Base-by-base conservation (phyloP, 2,797 vertebrate genomes). In the Helarctos malayanus region DNA sequence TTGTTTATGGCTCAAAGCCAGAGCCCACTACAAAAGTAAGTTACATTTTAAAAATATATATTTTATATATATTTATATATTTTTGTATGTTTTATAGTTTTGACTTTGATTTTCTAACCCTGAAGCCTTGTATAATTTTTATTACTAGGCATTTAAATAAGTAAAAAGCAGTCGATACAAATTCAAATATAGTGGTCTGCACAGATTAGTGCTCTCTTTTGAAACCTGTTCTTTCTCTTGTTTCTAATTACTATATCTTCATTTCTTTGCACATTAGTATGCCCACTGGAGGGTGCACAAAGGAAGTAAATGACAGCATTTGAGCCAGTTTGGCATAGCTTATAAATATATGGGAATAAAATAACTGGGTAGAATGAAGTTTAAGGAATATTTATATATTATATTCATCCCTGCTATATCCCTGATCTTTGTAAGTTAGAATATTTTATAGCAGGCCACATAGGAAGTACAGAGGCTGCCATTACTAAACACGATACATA, bases 21-120 rank as follows among this genome's bases (percentile, higher is more conserved):
- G 99, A 95, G 97, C 98, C 32, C 98, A 99, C 97, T 99, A 99
- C 98, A 99, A 98, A 98, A 98, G 99, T 99, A 98, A 99, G 99
- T 99, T 97, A 35, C 27, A 91, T 73, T 97, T 73, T 90, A 79
- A 97, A 71, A 90, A 57, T n/a, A 7, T 75, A 7, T 75, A 79
- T 76, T 91, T 85, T 19, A 71, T 94, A n/a, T 41, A 41, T 41
- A 57, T n/a, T 57, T 54, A 7, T 75, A 41, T 41, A 79, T 76
- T 91, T 85, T 19, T 68, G 41, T 41, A 41, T 41, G 41, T 41
- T 41, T 41, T 94, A n/a, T 96, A 41, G 4, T 92, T 96, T 96
- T 90, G 19, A 61, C 45, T 94, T 94, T 82, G 35, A 73, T 95
- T 92, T 89, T 94, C 49, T 96, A 94, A 94, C n/a, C 18, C 27